A percentile compares a stretch with the other conserved stretches of the same genome.
Evolutionary conservation across 2,888 invertebrate genomes (phyloP).

Genomic region (Dolichopus griseipennis): DNA sequence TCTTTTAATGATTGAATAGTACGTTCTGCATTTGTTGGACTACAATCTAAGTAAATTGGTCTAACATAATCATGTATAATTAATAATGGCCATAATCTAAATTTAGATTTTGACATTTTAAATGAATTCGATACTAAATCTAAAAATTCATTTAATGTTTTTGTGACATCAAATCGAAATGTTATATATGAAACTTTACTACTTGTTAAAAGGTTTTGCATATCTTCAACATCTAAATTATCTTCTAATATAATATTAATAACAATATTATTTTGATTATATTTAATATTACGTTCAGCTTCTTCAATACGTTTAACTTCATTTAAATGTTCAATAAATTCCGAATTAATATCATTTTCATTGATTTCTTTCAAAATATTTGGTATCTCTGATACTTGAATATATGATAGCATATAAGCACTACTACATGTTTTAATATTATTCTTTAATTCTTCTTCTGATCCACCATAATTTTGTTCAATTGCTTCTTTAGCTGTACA

Average conservation of each 20-base stretch:
- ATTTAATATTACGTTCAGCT: conserved; percentile 82
- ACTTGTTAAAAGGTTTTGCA: conserved; percentile 89
- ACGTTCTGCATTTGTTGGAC: conserved; percentile 60
- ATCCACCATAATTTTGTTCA: conserved; percentile 95
- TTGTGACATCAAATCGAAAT: conserved; percentile 85
- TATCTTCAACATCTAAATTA: conserved; percentile 88
- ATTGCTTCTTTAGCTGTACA: conserved; percentile 95
- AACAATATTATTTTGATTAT: conserved; percentile 89
- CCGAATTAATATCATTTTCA: conserved; percentile 86
- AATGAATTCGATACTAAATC: conserved; percentile 80
- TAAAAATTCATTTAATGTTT: conserved; percentile 75
- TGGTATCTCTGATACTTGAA: conserved; percentile 77
- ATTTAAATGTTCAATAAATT: conserved; percentile 77
- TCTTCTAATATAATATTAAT: conserved; percentile 68
- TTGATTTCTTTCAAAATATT: conserved; percentile 84
- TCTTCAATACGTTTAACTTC: conserved; percentile 91
- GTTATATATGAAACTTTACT: conserved; percentile 75
- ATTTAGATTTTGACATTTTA: conserved; percentile 77
- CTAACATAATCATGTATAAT: conserved; percentile 59
- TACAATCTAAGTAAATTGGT: conserved; percentile 76
- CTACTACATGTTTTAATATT: conserved; percentile 94
- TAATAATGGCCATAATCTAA: conserved; percentile 89
- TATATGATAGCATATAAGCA: conserved; percentile 99
- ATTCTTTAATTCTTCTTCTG: conserved; percentile 82
- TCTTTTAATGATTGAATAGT: conserved; percentile 56